These are phyloP conservation scores for Osmoderma eremita DNA, from an alignment of 2,888 invertebrate genomes.

Conservation along the genomic window DNA sequence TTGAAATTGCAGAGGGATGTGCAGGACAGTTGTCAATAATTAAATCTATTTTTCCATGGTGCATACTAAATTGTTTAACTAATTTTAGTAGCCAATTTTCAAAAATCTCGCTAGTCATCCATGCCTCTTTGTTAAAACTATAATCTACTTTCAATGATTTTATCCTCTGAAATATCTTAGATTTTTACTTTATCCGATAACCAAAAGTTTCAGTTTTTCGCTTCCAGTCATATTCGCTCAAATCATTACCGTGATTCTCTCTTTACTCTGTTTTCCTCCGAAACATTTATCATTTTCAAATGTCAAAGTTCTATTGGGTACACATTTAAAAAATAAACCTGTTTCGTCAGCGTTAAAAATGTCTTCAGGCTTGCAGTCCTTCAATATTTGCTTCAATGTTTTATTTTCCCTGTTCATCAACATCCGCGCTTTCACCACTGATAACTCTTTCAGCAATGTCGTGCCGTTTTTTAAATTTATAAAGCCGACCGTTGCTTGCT, in stretches of 20 bases:
- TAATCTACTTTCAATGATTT: too few species aligned
- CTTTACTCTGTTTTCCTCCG: slow-evolving; percentile 57
- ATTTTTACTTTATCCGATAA: slow-evolving; percentile 42
- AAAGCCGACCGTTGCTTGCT: slow-evolving; percentile 35
- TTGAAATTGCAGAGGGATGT: too few species aligned
- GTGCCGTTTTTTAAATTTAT: slow-evolving; percentile 51
- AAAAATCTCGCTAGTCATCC: too few species aligned
- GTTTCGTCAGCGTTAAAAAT: slow-evolving; percentile 54
- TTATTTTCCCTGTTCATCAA: slow-evolving; percentile 46
- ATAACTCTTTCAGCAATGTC: slow-evolving; percentile 46
- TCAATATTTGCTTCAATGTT: slow-evolving; percentile 29
- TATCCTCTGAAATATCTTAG: too few species aligned
- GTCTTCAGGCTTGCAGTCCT: slow-evolving; percentile 37
- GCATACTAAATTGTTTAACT: too few species aligned
- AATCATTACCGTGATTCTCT: slow-evolving; percentile 54
- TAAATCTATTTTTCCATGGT: too few species aligned
- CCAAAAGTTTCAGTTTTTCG: slow-evolving; percentile 54
- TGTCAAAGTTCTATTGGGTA: slow-evolving; percentile 50
- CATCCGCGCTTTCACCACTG: slow-evolving; percentile 49
- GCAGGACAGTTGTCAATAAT: too few species aligned
- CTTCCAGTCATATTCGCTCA: slow-evolving; percentile 54
- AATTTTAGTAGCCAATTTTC: too few species aligned
- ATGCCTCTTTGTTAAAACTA: too few species aligned
- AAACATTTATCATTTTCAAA: slow-evolving; percentile 54
- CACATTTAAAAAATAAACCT: slow-evolving; percentile 49